Percentiles rank a stretch among this genome's conserved stretches.
Conservation (phyloP, 2,113 vertebrate species). For the Leucopsar rothschildi region DNA sequence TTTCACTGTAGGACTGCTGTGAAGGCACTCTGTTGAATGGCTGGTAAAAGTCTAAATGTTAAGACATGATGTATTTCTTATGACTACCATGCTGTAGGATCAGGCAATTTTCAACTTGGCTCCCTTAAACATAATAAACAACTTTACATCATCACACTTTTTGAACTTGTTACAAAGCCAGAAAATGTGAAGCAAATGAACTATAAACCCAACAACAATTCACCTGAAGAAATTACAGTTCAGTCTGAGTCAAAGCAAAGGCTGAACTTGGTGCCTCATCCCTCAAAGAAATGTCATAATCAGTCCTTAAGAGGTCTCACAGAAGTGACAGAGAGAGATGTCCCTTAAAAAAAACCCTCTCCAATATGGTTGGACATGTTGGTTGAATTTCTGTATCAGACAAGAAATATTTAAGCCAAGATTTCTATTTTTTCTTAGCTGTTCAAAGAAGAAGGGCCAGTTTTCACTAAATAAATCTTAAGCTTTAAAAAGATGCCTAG, state of each 20-base stretch:
- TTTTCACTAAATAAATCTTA: not conserved
- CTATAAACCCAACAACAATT: not conserved
- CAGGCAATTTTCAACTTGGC: not conserved
- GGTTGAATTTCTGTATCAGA: not conserved
- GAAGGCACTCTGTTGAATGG: not conserved
- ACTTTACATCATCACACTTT: not conserved
- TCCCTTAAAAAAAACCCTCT: not conserved
- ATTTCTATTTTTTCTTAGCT: not conserved
- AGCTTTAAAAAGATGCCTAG: not conserved
- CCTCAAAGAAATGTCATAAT: not conserved
- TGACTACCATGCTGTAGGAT: not conserved
- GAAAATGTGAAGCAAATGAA: not conserved
- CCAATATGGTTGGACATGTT: not conserved
- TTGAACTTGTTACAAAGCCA: not conserved
- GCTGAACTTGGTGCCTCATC: not conserved
- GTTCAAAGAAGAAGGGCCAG: accelerated
- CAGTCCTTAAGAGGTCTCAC: not conserved
- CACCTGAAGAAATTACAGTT: not conserved
- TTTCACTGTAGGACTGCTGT: not conserved
- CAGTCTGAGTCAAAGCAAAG: not conserved
- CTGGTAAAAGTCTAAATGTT: not conserved
- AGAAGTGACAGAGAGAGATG: not conserved
- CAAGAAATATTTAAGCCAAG: not conserved
- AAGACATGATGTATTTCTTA: not conserved
- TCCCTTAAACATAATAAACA: not conserved